These are phyloP conservation scores for Sterna hirundo DNA, from an alignment of 2,113 vertebrate species.

Conservation along the genomic window DNA sequence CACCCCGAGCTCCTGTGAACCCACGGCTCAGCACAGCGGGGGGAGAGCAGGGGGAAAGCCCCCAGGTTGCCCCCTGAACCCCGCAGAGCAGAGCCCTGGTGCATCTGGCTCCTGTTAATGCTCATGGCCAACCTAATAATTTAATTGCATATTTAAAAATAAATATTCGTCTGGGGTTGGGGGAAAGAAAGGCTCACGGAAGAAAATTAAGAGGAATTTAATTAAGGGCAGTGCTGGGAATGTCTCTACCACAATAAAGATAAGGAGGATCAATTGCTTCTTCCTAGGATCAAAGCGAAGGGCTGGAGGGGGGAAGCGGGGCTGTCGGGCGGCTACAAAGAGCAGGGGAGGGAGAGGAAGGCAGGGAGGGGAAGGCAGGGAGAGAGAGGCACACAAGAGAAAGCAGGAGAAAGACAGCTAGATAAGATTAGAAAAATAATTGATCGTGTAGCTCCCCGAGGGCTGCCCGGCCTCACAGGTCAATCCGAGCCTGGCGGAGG, in stretches of 20 bases:
- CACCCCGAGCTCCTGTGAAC: fast-evolving
- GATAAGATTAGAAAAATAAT: background rate
- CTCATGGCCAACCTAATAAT: background rate
- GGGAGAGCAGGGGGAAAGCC: background rate
- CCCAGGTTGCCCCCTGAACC: background rate
- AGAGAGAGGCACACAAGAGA: background rate
- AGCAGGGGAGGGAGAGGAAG: background rate
- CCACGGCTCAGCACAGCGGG: fast-evolving
- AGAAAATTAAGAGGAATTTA: conserved; percentile 55
- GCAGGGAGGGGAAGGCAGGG: background rate
- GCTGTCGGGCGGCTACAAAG: conserved; percentile 12
- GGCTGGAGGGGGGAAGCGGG: background rate
- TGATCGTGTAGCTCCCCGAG: background rate
- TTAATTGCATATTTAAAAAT: background rate
- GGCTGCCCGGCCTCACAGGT: background rate
- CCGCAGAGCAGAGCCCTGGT: fast-evolving
- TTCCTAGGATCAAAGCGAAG: conserved; percentile 53
- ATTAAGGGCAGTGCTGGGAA: conserved; percentile 59
- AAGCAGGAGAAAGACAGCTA: background rate
- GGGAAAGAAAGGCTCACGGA: background rate
- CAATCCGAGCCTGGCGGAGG: fast-evolving
- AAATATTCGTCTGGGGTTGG: background rate
- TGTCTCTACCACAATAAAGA: conserved; percentile 43
- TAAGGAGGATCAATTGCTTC: conserved; percentile 66
- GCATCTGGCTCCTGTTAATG: background rate